Base-by-base conservation (phyloP, 2,888 invertebrate genomes). In the Melieria picta region DNA sequence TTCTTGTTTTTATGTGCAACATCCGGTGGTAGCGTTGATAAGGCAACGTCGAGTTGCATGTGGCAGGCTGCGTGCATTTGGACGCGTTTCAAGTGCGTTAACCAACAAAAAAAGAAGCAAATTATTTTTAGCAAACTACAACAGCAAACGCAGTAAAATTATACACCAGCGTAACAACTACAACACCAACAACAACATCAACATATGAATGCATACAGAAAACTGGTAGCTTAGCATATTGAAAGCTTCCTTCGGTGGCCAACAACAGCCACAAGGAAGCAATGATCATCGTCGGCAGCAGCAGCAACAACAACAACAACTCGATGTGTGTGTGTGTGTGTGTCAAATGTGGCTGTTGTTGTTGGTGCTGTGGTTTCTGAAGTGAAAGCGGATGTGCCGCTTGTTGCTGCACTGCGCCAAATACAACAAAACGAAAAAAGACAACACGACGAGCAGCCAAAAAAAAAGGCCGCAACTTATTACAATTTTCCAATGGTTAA, bases 51-150 rank as follows among this genome's bases (percentile, higher is more conserved):
- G 4, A 52, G n/a, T 52, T 52, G 9, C 52, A 9, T n/a, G 52
- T 4, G 11, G 13, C 5, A 52, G 11, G n/a, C n/a, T 52, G 52
- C 52, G 6, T 52, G 52, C 13, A 52, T 52, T 11, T 52, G 11
- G 50, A 50, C 50, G 13, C 13, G 52, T 52, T n/a, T 9, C 5
- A 52, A 10, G 50, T n/a, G 5, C 13, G 6, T 52, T n/a, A 13
- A 11, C 52, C 30, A 30, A 3, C 30, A 30, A 30, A 30, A 30
- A 30, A 30, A 30, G 11, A n/a, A 13, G 52, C 52, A 52, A 52
- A 52, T 52, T 52, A 52, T 52, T 52, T 52, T 52, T 52, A 52
- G 52, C 52, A 52, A 52, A 52, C 52, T 52, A 7, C 52, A 52
- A 11, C 13, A 52, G 13, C 11, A 6, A 52, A 52, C 52, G 13